Evolutionary conservation across 2,888 invertebrate species (phyloP), one percentile per base, ranked within the genome.

Genomic region (Troglohyphantes excavatus): DNA sequence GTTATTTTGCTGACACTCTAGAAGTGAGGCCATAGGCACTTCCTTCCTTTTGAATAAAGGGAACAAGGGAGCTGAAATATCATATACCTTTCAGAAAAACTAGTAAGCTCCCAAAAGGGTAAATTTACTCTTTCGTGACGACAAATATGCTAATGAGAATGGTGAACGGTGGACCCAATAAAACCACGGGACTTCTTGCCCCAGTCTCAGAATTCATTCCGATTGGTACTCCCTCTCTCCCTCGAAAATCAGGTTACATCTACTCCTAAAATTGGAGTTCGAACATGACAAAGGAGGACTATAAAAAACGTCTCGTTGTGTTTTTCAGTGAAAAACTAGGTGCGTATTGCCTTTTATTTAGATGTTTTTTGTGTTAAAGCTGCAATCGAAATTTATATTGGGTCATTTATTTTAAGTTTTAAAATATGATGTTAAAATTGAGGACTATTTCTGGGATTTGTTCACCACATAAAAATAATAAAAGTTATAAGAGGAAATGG

Each of bases 321-420:
- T 91, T 91, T 67, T 91, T 91, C 75, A 91, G 91, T 29, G 91
- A 91, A 68, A 91, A 91, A 81, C 43, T 91, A 23, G 91, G 91
- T 91, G 27, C 23, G 88, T 81, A 29, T 67, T 67, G n/a, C 27
- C n/a, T 19, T 39, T 59, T 59, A 39, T 21, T 27, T 81, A 46
- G 0, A 7, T 27, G 0, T 21, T 26, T 23, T n/a, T 21, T 19
- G 1, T 63, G 17, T n/a, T 78, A 63, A 29, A 29, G 19, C 6
- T 63, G n/a, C n/a, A n/a, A n/a, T n/a, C n/a, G n/a, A n/a, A n/a
- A n/a, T n/a, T n/a, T n/a, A n/a, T n/a, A n/a, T n/a, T n/a, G n/a
- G n/a, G n/a, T n/a, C n/a, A n/a, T n/a, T n/a, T n/a, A n/a, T n/a
- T n/a, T n/a, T n/a, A n/a, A n/a, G n/a, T n/a, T n/a, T n/a, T n/a